A percentile compares a stretch with the other conserved stretches of the same genome.
Evolutionary conservation across 2,113 vertebrate genomes (phyloP).

Genomic region (Tichodroma muraria): DNA sequence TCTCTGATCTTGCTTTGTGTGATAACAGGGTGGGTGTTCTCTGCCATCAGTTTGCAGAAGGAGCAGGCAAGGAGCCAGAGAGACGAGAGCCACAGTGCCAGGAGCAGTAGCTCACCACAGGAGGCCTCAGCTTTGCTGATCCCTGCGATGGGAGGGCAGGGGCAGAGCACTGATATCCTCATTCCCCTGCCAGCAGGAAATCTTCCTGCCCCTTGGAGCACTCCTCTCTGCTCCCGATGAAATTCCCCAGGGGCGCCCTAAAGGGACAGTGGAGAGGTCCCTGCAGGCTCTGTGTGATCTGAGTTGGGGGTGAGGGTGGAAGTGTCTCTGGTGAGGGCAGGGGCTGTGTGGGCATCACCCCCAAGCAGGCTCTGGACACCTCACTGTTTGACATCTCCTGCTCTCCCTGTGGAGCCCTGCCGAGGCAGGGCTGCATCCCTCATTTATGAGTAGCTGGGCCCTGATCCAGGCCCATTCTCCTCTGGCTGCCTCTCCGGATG

Average conservation of each 20-base stretch:
- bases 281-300: background rate
- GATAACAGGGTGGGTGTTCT: conserved; percentile 15
- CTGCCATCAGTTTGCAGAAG: background rate
- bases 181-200: background rate
- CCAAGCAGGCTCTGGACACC: background rate
- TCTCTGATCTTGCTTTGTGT: background rate
- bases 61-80: conserved; percentile 1
- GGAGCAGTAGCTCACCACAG: background rate
- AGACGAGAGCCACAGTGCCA: background rate
- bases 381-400: fast-evolving
- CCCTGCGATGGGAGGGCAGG: background rate
- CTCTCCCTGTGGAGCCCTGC: background rate
- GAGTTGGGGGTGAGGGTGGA: fast-evolving
- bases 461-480: background rate
- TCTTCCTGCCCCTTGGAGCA: background rate
- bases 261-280: background rate
- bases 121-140: background rate
- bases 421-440: background rate
- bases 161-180: background rate
- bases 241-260: background rate
- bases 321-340: background rate
- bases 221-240: background rate
- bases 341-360: background rate
- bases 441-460: background rate
- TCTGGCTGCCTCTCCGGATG: background rate